Base-by-base conservation (phyloP, 2,797 vertebrate genomes). In the Masticophis lateralis region DNA sequence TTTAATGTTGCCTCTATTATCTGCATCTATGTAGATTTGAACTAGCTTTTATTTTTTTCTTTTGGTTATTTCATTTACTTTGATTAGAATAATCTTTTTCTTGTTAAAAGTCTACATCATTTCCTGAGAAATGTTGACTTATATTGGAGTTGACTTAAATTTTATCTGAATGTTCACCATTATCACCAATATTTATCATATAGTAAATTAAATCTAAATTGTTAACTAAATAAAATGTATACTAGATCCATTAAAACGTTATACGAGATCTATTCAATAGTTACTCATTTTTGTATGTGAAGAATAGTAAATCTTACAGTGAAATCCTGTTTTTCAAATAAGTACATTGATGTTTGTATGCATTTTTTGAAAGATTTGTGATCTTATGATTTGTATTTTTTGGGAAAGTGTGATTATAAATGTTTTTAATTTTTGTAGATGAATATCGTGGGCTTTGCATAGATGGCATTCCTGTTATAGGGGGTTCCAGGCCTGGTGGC, bases 401-500 rank as follows among this genome's bases (percentile, higher is more conserved):
- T 74, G 28, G 89, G 47, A 37, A 32, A 91, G 4, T 51, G 47
- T 18, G 27, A 43, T 0, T 53, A 25, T 88, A 61, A 60, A 28
- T 94, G 92, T 22, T 95, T 79, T 93, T 93, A 93, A 61, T 63
- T 91, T 91, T 91, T 63, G 9, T 83, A 98, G 98, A 98, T 53
- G 97, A 98, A 8, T 94, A 97, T 61, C 97, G 87, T 60, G 97
- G 97, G 61, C 97, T 98, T 91, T 98, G 97, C 28, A 92, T 97
- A 92, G 97, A 97, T 3, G 92, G 95, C 0, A 7, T 93, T 91
- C 63, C 97, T 86, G 95, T 94, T 90, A 91, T 94, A 47, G 96
- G 95, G 11, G 91, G 95, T 47, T 94, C 96, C 90, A 95, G 96
- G 92, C 88, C 88, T 9, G 94, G 88, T 20, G 96, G 95, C 1